Conservation (phyloP, 2,888 invertebrate genomes). For the Liopterus haemorrhoidalis region DNA sequence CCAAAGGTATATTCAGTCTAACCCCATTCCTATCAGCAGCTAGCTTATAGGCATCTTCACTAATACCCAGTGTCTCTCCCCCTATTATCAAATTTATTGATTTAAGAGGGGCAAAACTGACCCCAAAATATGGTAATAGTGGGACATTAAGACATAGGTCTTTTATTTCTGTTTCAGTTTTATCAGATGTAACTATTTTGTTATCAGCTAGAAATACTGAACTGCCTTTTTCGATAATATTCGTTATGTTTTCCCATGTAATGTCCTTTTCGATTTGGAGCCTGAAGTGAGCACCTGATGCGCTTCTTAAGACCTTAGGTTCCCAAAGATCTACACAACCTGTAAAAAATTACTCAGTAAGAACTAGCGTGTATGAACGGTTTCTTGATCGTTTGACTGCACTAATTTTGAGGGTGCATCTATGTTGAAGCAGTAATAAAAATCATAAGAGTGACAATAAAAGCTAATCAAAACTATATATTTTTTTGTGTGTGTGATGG, state of each 20-base stretch:
- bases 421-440: not conserved
- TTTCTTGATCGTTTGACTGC: conserved; percentile 5
- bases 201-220: conserved; percentile 66
- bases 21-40: conserved; percentile 54
- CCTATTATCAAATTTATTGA: conserved; percentile 71
- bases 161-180: conserved; percentile 8
- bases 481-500: too few relatives aligned
- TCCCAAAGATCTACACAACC: conserved; percentile 90
- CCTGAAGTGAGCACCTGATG: conserved; percentile 79
- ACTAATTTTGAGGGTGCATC: not conserved
- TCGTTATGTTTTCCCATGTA: conserved; percentile 58
- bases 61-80: conserved; percentile 86
- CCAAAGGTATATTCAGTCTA: conserved; percentile 73
- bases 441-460: not conserved
- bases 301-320: conserved; percentile 77
- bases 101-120: conserved; percentile 50
- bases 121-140: conserved; percentile 57
- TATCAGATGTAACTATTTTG: conserved; percentile 40
- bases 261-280: conserved; percentile 61
- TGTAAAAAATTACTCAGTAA: conserved; percentile 37
- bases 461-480: too few relatives aligned
- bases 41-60: conserved; percentile 62
- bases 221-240: conserved; percentile 48
- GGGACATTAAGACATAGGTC: conserved; percentile 43
- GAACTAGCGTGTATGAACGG: conserved; percentile 3